Evolutionary conservation across 2,113 vertebrate species (phyloP).

Genomic region (Rhinolophus sinicus): DNA sequence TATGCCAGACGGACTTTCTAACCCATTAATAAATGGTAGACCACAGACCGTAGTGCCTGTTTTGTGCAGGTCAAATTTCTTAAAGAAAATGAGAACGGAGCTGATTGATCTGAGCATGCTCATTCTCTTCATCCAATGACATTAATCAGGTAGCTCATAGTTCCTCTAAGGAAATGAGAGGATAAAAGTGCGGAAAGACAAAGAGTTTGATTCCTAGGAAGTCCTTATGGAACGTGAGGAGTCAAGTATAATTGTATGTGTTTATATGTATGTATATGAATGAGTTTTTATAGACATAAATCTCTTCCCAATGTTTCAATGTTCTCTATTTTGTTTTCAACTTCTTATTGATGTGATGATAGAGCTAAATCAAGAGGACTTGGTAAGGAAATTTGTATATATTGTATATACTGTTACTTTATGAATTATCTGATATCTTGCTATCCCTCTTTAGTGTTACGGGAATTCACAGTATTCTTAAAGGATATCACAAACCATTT

Average conservation of each 20-base stretch:
- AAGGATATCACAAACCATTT: neutral
- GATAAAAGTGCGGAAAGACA: neutral
- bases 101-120: neutral
- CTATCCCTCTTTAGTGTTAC: neutral
- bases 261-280: neutral
- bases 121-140: neutral
- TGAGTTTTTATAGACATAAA: neutral
- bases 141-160: neutral
- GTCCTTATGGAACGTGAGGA: neutral
- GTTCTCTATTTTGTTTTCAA: neutral
- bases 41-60: neutral
- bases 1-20: neutral
- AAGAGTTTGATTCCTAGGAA: neutral
- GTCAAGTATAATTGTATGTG: neutral
- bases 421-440: neutral
- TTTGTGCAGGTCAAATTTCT: neutral
- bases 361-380: neutral
- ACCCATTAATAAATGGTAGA: neutral
- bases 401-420: neutral
- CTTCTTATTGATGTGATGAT: neutral
- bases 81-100: neutral
- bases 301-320: neutral
- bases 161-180: neutral
- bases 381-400: neutral
- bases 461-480: neutral